Evolutionary conservation across 2,113 vertebrate species (phyloP), one percentile per base, ranked within the genome.

Genomic region (Tragelaphus strepsiceros): DNA sequence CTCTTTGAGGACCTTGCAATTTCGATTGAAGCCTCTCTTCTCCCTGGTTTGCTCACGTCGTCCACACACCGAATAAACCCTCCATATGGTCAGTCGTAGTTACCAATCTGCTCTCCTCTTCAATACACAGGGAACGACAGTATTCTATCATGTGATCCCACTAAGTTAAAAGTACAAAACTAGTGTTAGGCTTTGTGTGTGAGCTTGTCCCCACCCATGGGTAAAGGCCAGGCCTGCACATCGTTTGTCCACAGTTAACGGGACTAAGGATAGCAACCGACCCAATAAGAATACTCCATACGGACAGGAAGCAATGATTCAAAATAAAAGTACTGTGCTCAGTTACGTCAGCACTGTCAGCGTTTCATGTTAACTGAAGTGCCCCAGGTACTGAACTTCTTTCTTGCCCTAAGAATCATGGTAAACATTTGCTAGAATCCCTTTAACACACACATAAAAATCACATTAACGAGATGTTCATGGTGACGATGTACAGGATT

Each of bases 281-380:
- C 17, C 67, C 35, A 78, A 15, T 17, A 43, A 32, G 56, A 77
- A 90, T 9, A 22, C 28, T 22, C 67, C 26, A 46, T 19, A 9
- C 6, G 3, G 26, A 46, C 53, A 46, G 35, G 35, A 58, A 58
- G 39, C 7, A 10, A 7, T 4, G 8, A 21, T 1, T 74, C 51
- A 39, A 43, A 12, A 9, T 21, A 2, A 6, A 71, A 39, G 32
- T 43, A 0, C 5, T 51, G 46, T 12, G 54, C 10, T 14, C 51
- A 87, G 17, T 30, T 59, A 26, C 14, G 39, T 62, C 39, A 43
- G 88, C 0, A 11, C 32, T 12, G n/a, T 30, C 49, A 21, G 51
- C 2, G 11, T 8, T 32, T 16, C 35, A 2, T 15, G 8, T 2
- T 39, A 19, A 8, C 1, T 28, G 2, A 81, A 51, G 28, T 9